Evolutionary conservation across 2,797 vertebrate genomes (phyloP).

Genomic region (Phaenicophaeus curvirostris): DNA sequence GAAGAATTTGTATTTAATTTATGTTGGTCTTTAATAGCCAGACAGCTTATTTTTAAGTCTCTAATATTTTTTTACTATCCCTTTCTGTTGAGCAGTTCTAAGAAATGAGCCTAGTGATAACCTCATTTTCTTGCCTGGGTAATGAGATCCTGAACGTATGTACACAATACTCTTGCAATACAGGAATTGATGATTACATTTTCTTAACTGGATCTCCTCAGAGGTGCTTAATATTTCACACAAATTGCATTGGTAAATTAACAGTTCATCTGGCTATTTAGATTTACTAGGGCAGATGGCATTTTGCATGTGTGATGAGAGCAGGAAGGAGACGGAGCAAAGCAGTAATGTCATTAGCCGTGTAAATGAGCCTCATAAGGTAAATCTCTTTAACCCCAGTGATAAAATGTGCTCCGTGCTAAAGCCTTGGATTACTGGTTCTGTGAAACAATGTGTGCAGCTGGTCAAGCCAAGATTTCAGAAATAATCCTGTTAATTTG

Average conservation of each 20-base stretch:
- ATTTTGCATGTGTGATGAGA: not conserved
- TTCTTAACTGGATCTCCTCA: not conserved
- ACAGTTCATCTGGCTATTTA: constrained; percentile 7
- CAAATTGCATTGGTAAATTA: constrained; percentile 36
- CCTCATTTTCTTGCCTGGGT: not conserved
- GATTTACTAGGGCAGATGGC: constrained; percentile 55
- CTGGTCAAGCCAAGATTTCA: constrained; percentile 7
- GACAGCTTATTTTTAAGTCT: constrained; percentile 15
- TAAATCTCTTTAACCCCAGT: constrained; percentile 65
- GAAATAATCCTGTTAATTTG: constrained; percentile 53
- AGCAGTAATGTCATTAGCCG: constrained; percentile 49
- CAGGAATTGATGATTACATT: not conserved
- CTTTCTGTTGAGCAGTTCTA: not conserved
- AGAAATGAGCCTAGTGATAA: not conserved
- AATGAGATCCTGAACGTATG: not conserved
- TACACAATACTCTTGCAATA: not conserved
- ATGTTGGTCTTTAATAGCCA: constrained; percentile 1
- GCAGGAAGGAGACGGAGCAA: constrained; percentile 29
- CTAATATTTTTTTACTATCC: not conserved
- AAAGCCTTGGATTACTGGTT: constrained; percentile 62
- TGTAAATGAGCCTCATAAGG: constrained; percentile 54
- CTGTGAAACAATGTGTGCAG: constrained; percentile 54
- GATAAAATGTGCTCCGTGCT: constrained; percentile 54
- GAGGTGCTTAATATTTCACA: constrained; percentile 35
- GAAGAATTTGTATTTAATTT: constrained; percentile 19